A percentile compares a stretch with the other conserved stretches of the same genome.
Evolutionary conservation across 1,140 invertebrate species (phyloP).

Genomic region (Drosophila yakuba): DNA sequence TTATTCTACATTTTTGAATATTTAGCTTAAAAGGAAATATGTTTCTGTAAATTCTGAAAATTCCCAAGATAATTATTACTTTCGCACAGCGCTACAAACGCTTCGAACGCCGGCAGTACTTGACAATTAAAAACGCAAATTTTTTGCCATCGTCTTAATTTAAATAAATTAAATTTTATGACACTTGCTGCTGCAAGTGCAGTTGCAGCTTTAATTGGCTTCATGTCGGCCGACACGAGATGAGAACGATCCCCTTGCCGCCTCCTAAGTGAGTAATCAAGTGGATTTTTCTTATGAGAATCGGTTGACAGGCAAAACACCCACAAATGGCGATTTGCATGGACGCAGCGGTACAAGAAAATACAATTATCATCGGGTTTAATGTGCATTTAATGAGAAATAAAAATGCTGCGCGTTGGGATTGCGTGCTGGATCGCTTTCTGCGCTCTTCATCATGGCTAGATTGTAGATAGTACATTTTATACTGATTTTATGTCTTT

Average conservation of each 20-base stretch:
- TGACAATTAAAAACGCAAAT: constrained; percentile 82
- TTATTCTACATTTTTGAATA: neutral
- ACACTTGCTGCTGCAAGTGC: constrained; percentile 63
- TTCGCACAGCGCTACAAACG: constrained; percentile 7
- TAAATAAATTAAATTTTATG: constrained; percentile 83
- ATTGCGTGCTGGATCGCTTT: constrained; percentile 45
- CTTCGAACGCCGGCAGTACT: constrained; percentile 20
- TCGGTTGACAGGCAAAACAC: constrained; percentile 39
- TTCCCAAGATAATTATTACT: neutral
- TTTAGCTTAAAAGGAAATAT: neutral
- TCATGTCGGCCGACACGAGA: constrained; percentile 65
- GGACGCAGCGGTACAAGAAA: constrained; percentile 32
- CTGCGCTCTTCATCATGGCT: constrained; percentile 14
- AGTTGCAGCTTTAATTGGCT: constrained; percentile 73
- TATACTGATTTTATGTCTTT: constrained; percentile 54
- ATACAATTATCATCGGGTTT: constrained; percentile 58
- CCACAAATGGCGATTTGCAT: constrained; percentile 40
- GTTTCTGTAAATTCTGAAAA: too few species aligned
- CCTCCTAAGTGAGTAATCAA: constrained; percentile 7
- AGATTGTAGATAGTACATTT: constrained; percentile 21
- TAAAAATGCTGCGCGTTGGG: constrained; percentile 17
- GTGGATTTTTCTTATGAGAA: constrained; percentile 21
- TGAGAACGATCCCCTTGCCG: constrained; percentile 21
- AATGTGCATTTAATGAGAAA: constrained; percentile 56
- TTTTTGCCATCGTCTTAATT: constrained; percentile 80